These are phyloP conservation scores for Drosophila novamexicana DNA, from an alignment of 1,140 invertebrate species.

Conservation along the genomic window DNA sequence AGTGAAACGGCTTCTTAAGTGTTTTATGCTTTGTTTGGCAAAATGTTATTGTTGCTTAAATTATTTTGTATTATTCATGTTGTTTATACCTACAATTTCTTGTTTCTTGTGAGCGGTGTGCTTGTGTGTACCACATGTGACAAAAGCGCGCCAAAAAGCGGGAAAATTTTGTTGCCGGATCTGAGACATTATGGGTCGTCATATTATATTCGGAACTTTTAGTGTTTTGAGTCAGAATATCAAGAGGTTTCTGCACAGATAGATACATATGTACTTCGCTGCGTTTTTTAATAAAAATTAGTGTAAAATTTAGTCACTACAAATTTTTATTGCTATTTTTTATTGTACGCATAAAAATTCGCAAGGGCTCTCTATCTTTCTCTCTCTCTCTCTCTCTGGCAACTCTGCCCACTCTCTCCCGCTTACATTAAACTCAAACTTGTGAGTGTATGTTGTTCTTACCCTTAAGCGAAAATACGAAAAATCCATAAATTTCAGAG, in stretches of 20 bases:
- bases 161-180: slow-evolving; percentile 6
- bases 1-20: slow-evolving; percentile 72
- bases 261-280: not conserved
- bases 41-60: slow-evolving; percentile 81
- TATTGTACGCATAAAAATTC: slow-evolving; percentile 46
- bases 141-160: slow-evolving; percentile 42
- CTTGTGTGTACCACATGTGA: slow-evolving; percentile 5
- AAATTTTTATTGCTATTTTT: slow-evolving; percentile 57
- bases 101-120: slow-evolving; percentile 23
- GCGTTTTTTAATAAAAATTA: slow-evolving; percentile 58
- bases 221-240: slow-evolving; percentile 14
- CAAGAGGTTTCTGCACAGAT: not conserved
- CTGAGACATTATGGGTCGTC: slow-evolving; percentile 7
- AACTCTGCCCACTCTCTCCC: not conserved
- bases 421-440: not conserved
- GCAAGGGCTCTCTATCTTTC: slow-evolving; percentile 15
- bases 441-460: slow-evolving; percentile 36
- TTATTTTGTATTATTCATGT: slow-evolving; percentile 78
- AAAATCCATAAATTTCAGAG: slow-evolving; percentile 77
- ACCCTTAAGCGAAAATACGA: slow-evolving; percentile 61
- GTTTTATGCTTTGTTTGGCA: slow-evolving; percentile 82
- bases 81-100: slow-evolving; percentile 42
- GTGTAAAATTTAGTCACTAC: slow-evolving; percentile 56
- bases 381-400: not conserved
- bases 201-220: not conserved